Evolutionary conservation across 1,140 invertebrate species (phyloP).

Genomic region (Triops cancriformis): DNA sequence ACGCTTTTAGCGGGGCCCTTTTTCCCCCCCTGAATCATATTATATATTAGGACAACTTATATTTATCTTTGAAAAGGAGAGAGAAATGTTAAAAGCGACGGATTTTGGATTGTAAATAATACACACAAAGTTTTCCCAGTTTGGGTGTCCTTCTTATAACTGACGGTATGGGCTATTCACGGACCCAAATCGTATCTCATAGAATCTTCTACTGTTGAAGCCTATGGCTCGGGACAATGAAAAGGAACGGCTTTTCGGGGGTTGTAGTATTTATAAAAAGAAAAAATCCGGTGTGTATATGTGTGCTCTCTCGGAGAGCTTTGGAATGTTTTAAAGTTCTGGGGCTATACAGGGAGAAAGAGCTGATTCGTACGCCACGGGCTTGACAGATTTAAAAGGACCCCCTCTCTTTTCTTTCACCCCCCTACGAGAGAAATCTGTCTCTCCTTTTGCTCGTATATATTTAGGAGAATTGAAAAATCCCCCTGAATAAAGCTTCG

Average conservation of each 20-base stretch:
- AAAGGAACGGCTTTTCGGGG: neutral
- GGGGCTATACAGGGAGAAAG: too few relatives aligned
- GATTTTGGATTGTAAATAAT: neutral
- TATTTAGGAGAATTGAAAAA: neutral
- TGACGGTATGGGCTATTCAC: neutral
- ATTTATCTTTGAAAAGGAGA: constrained; percentile 2
- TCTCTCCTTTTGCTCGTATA: constrained; percentile 1
- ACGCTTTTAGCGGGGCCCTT: neutral
- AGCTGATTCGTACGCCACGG: neutral
- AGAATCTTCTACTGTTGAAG: neutral
- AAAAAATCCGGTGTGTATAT: neutral
- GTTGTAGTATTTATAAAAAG: neutral
- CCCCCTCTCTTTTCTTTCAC: constrained; percentile 6
- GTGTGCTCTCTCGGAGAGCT: neutral
- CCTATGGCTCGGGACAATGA: constrained; percentile 8
- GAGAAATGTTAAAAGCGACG: neutral
- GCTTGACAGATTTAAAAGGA: constrained; percentile 10
- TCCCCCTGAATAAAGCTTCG: neutral
- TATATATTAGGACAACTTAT: constrained; percentile 7
- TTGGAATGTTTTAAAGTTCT: neutral
- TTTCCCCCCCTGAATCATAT: neutral
- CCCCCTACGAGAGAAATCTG: neutral
- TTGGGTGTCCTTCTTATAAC: neutral
- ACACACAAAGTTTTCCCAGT: neutral
- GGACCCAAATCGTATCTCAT: neutral